Evolutionary conservation across 2,113 vertebrate genomes (phyloP).

Genomic region (Butorides virescens): DNA sequence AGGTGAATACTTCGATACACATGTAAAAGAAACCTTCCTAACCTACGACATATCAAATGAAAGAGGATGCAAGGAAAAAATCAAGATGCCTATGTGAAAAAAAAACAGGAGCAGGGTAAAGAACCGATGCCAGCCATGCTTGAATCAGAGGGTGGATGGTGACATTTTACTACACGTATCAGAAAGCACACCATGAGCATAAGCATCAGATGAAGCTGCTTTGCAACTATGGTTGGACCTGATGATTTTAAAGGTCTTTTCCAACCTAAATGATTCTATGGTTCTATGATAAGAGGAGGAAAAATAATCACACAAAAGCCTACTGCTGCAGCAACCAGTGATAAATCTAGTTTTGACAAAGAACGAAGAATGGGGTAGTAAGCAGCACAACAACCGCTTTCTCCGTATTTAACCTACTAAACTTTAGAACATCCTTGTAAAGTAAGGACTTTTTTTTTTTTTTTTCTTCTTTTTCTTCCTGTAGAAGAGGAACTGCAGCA

Average conservation of each 20-base stretch:
- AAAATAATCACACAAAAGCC: neutral
- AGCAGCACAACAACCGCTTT: neutral
- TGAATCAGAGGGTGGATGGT: neutral
- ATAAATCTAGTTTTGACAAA: neutral
- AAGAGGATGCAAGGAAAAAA: neutral
- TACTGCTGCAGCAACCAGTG: neutral
- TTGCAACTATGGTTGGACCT: neutral
- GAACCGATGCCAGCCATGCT: neutral
- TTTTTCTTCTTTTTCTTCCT: neutral
- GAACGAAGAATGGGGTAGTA: neutral
- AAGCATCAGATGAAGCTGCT: neutral
- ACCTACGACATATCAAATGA: neutral
- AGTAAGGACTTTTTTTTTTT: neutral
- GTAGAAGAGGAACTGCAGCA: neutral
- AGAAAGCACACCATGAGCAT: neutral
- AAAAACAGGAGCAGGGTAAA: neutral
- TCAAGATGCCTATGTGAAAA: neutral
- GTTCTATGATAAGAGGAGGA: neutral
- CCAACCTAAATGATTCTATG: too few species aligned
- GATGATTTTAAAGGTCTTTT: too few species aligned
- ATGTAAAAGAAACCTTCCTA: neutral
- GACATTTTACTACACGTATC: rapidly evolving
- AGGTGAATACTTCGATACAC: neutral
- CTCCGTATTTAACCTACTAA: neutral
- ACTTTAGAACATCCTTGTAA: neutral